Percentiles rank a stretch among this genome's conserved stretches.
phyloP scores from a whole-genome alignment of 2,888 invertebrate genomes.

The Andrena fulva region DNA sequence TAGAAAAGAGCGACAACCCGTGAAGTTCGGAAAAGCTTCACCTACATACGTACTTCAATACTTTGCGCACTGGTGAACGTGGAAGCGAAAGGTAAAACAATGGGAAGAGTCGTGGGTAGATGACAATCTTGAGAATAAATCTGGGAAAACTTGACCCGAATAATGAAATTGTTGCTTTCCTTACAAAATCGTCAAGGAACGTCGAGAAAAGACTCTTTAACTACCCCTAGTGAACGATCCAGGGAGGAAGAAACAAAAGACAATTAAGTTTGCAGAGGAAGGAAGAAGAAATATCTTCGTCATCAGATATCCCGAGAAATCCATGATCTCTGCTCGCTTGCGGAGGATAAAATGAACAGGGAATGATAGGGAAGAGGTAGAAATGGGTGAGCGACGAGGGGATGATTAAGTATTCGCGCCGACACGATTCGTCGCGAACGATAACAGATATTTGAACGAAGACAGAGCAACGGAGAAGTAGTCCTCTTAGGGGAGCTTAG shows the following conservation, averaged over 20 bases:
- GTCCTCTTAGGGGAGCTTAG: conserved; percentile 37
- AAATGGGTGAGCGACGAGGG: not conserved
- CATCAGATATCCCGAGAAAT: not conserved
- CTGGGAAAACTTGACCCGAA: no score
- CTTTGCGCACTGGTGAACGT: not conserved
- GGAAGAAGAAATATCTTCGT: not conserved
- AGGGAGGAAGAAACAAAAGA: not conserved
- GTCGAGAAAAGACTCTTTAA: not conserved
- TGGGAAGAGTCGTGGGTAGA: not conserved
- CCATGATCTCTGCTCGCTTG: not conserved
- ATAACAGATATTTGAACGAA: not conserved
- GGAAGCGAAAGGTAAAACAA: conserved; percentile 31
- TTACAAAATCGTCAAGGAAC: no score
- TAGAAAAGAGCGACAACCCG: not conserved
- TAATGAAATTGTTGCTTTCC: no score
- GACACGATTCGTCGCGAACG: not conserved
- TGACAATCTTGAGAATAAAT: not conserved
- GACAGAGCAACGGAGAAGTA: not conserved
- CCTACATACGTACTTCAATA: not conserved
- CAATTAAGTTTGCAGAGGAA: not conserved
- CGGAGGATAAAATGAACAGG: not conserved
- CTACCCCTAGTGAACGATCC: not conserved
- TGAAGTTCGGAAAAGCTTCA: not conserved
- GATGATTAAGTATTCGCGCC: not conserved
- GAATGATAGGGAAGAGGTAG: not conserved